Evolutionary conservation across 1,140 invertebrate genomes (phyloP), one percentile per base, ranked within the genome.

Genomic region (Amphibalanus amphitrite): DNA sequence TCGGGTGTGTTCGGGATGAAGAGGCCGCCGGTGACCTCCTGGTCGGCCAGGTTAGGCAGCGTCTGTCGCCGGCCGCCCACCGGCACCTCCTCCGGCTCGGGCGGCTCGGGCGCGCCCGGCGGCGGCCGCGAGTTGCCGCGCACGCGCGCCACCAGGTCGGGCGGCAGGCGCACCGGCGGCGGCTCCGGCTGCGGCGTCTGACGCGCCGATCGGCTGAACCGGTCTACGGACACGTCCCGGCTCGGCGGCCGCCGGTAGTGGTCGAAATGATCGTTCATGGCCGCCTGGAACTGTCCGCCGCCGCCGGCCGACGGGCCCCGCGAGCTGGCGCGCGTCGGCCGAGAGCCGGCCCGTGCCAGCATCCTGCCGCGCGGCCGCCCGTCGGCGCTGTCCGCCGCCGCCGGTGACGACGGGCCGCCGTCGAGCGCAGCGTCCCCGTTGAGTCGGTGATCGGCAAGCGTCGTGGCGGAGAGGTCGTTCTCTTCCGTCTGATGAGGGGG

Each of bases 171-270:
- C 64, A 23, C 47, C 33, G 33, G 33, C 33, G 33, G 33, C 47
- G 47, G 47, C 47, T 59, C 47, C 28, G 65, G 65, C 65, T 28
- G 65, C 28, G 72, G n/a, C 73, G 72, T 33, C 73, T 74, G 29
- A 71, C 74, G 77, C n/a, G 73, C 71, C 30, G 73, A 74, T 26
- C 65, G 65, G 28, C 72, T 73, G 77, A 90, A 92, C 72, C 90
- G 84, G 78, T 93, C 92, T 77, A 91, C 83, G 81, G 90, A 92
- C 3, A 90, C 90, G 71, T 91, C 89, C 77, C 89, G 84, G 79
- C 92, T 92, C 3, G 90, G 90, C 71, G 91, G 89, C 77, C 89
- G 84, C 10, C 65, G 92, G 78, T 97, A 98, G 78, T 97, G 94
- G 82, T 97, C 93, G 79, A 97, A 87, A 74, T 86, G 86, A 77